phyloP scores from a whole-genome alignment of 2,888 invertebrate genomes.

The Amphimallon solstitiale region DNA sequence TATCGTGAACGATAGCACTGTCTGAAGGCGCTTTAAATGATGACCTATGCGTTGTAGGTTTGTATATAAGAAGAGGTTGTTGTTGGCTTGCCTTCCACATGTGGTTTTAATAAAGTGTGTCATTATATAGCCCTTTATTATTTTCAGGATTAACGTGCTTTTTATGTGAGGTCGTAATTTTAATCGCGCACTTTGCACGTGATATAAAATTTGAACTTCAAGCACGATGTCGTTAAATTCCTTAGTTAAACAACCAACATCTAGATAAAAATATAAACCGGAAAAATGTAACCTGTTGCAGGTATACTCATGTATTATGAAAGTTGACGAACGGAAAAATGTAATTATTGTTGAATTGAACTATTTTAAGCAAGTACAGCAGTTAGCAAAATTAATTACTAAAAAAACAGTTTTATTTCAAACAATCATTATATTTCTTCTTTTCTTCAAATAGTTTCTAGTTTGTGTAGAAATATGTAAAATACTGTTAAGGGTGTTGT shows the following conservation, averaged over 20 bases:
- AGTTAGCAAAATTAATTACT: too few species aligned
- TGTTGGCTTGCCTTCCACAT: constrained; percentile 31
- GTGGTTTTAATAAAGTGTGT: constrained; percentile 38
- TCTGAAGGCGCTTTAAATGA: constrained; percentile 36
- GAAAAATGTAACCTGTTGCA: constrained; percentile 24
- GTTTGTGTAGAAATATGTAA: too few species aligned
- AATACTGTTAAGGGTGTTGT: too few species aligned
- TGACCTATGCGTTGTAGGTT: constrained; percentile 27
- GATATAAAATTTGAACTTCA: constrained; percentile 30
- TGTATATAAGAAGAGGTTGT: constrained; percentile 3
- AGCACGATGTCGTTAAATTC: constrained; percentile 27
- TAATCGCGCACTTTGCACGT: constrained; percentile 39
- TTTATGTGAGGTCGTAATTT: constrained; percentile 36
- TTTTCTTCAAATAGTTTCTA: too few species aligned
- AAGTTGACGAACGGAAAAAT: too few species aligned
- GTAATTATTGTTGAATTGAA: too few species aligned
- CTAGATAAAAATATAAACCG: constrained; percentile 7
- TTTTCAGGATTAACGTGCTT: constrained; percentile 35
- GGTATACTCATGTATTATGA: neutral
- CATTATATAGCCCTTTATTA: constrained; percentile 34
- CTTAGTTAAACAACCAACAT: constrained; percentile 23
- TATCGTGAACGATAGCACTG: constrained; percentile 36
- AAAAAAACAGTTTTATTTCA: too few species aligned
- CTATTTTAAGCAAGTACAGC: too few species aligned
- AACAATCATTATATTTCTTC: too few species aligned